Percentiles rank a stretch among this genome's conserved stretches.
Evolutionary conservation across 2,797 vertebrate genomes (phyloP).

Genomic region (Staurois parvus): DNA sequence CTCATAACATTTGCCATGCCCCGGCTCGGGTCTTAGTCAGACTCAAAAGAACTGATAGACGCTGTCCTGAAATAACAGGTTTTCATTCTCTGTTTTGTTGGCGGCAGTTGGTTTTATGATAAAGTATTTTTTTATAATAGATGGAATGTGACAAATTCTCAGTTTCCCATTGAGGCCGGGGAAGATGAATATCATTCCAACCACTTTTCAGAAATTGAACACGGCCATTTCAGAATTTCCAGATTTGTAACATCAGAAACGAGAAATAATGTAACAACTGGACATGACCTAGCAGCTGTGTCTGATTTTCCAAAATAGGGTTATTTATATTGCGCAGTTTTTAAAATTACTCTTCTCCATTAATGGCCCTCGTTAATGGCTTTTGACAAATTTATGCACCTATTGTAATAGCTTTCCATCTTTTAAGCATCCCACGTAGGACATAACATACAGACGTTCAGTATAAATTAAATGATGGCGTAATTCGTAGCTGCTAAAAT

Average conservation of each 20-base stretch:
- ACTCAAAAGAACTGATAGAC: slow-evolving; percentile 37
- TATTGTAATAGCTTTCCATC: slow-evolving; percentile 44
- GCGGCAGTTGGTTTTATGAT: slow-evolving; percentile 49
- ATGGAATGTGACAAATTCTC: slow-evolving; percentile 54
- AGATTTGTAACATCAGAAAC: slow-evolving; percentile 13
- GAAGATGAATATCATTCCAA: slow-evolving; percentile 48
- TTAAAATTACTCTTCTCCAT: slow-evolving; percentile 3
- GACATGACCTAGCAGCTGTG: slow-evolving; percentile 26
- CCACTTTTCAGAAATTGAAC: slow-evolving; percentile 39
- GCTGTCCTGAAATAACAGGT: slow-evolving; percentile 33
- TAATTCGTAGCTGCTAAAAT: slow-evolving; percentile 22
- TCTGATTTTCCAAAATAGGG: slow-evolving; percentile 5
- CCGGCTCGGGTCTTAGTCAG: slow-evolving; percentile 29
- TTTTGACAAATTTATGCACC: slow-evolving; percentile 50
- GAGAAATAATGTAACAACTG: slow-evolving; percentile 34
- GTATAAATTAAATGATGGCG: slow-evolving; percentile 10
- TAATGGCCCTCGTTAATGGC: slow-evolving; percentile 36
- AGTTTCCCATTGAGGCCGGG: slow-evolving; percentile 28
- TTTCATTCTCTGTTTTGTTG: slow-evolving; percentile 21
- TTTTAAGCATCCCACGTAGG: slow-evolving; percentile 18
- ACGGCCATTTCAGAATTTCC: slow-evolving; percentile 13
- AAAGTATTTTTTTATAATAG: slow-evolving; percentile 52
- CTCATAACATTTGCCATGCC: slow-evolving; percentile 27
- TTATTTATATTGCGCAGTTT: slow-evolving; percentile 24
- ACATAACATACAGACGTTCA: slow-evolving; percentile 13